phyloP scores from a whole-genome alignment of 2,113 vertebrate genomes.

The Channa maculata region DNA sequence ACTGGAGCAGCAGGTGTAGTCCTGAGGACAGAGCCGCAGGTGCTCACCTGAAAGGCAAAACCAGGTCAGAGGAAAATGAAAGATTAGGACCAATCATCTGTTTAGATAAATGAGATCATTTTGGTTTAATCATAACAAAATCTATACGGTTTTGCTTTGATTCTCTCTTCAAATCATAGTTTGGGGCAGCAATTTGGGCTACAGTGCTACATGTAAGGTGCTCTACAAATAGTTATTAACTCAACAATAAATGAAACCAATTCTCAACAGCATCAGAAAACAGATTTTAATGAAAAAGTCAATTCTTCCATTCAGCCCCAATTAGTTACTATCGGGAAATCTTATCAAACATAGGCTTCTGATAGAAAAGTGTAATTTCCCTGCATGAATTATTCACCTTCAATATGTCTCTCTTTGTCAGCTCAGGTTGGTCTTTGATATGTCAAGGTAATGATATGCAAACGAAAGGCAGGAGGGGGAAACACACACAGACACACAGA shows the following conservation, averaged over 20 bases:
- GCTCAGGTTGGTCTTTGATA: conserved; percentile 68
- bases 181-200: not conserved
- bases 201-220: not conserved
- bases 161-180: not conserved
- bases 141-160: not conserved
- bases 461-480: conserved; percentile 39
- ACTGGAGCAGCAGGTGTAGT: conserved; percentile 92
- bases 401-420: conserved; percentile 72
- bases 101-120: not conserved
- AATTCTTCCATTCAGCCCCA: conserved; percentile 30
- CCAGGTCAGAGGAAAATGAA: conserved; percentile 5
- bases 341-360: conserved; percentile 54
- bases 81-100: not conserved
- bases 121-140: not conserved
- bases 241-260: not conserved
- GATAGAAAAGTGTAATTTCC: conserved; percentile 63
- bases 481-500: too few species aligned
- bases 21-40: conserved; percentile 89
- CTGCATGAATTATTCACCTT: conserved; percentile 76
- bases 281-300: conserved; percentile 21
- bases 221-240: not conserved
- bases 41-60: conserved; percentile 85
- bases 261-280: not conserved
- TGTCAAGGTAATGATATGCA: conserved; percentile 78
- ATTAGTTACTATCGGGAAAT: conserved; percentile 35